Evolutionary conservation across 2,113 vertebrate species (phyloP).

Genomic region (Paramisgurnus dabryanus): DNA sequence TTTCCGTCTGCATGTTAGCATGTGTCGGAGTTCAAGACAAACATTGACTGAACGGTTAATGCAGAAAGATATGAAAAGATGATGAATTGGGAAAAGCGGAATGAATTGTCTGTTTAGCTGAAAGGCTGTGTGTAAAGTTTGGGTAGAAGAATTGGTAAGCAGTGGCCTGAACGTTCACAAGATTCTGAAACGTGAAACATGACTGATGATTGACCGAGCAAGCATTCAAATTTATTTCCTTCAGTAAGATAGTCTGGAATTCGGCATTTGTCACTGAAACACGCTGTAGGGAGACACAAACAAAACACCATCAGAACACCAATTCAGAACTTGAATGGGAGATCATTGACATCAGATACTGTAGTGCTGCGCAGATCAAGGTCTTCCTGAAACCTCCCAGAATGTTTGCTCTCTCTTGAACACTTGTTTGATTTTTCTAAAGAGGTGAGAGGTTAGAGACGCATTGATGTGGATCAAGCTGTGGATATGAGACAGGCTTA

Average conservation of each 20-base stretch:
- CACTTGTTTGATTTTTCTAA: conserved; percentile 53
- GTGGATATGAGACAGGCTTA: conserved; percentile 64
- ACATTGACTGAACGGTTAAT: conserved; percentile 25
- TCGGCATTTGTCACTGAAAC: conserved; percentile 22
- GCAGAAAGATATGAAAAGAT: not conserved
- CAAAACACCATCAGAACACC: conserved; percentile 34
- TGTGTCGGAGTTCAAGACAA: not conserved
- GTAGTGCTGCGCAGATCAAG: conserved; percentile 57
- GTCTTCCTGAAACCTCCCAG: conserved; percentile 44
- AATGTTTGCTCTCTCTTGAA: conserved; percentile 42
- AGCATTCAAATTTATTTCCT: conserved; percentile 19
- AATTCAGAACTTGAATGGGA: conserved; percentile 51
- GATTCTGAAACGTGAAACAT: conserved; percentile 23
- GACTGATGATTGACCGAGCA: conserved; percentile 15
- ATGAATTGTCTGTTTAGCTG: not conserved
- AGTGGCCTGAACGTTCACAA: conserved; percentile 23
- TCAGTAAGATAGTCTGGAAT: conserved; percentile 15
- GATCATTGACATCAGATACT: conserved; percentile 60
- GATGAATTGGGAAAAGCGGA: conserved; percentile 15
- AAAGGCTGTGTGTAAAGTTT: conserved; percentile 5
- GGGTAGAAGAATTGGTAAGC: conserved; percentile 25
- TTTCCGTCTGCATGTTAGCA: not conserved
- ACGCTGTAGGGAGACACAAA: conserved; percentile 29
- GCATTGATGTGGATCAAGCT: conserved; percentile 62
- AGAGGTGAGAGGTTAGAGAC: conserved; percentile 66